Evolutionary conservation across 2,797 vertebrate genomes (phyloP).

Genomic region (Rhabdophis nuchalis): DNA sequence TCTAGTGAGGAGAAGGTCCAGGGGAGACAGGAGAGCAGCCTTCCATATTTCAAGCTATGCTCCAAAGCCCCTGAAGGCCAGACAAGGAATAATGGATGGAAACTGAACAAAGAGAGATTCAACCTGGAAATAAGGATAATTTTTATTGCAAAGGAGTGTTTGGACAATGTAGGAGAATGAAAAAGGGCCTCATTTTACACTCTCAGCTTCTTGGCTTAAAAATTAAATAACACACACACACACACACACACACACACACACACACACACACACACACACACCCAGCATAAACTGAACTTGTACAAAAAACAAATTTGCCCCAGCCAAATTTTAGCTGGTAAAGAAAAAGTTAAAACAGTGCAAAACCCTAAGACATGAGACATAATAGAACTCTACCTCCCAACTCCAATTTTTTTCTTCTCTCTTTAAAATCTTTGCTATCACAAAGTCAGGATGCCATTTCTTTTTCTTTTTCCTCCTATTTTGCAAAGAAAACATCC

Average conservation of each 20-base stretch:
- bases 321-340: neutral
- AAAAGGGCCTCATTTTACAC: neutral
- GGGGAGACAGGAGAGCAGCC: too few species aligned
- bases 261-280: too few species aligned
- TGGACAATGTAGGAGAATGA: neutral
- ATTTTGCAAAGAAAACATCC: slow-evolving; percentile 35
- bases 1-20: too few species aligned
- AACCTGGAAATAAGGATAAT: too few species aligned
- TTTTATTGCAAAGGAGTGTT: too few species aligned
- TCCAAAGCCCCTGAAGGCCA: too few species aligned
- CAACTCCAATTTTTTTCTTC: too few species aligned
- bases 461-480: neutral
- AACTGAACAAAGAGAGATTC: too few species aligned
- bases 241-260: too few species aligned
- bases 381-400: neutral
- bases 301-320: neutral
- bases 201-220: neutral
- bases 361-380: neutral
- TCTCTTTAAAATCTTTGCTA: neutral
- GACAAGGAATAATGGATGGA: too few species aligned
- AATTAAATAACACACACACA: neutral
- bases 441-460: neutral
- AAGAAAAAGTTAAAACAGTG: too few species aligned
- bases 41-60: too few species aligned
- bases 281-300: neutral